Evolutionary conservation across 1,140 invertebrate species (phyloP), one percentile per base, ranked within the genome.

Genomic region (Nasonia longicornis): DNA sequence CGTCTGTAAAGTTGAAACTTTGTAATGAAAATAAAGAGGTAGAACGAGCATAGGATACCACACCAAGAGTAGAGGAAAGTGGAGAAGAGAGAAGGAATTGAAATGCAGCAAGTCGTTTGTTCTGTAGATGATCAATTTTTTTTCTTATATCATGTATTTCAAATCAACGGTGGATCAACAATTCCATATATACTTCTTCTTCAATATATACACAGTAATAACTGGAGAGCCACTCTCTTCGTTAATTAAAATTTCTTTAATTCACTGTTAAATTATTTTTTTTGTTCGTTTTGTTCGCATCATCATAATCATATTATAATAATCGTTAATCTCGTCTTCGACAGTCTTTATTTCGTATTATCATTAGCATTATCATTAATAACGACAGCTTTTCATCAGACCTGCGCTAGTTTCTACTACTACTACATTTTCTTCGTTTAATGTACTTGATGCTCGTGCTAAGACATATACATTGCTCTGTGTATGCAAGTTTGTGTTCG

Each of bases 121-220:
- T 75, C 80, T 87, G 84, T 87, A 89, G 83, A 88, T 85, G 86
- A 86, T 88, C 85, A 75, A 35, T 35, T 35, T 4, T 70, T 79
- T 66, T 79, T 16, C 38, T 81, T 77, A 75, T 75, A 88, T 82
- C 29, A 88, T 90, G 85, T 90, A 90, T 90, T 90, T 90, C 85
- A 87, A 89, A 89, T 73, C 85, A 82, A 82, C 76, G 85, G 85
- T 88, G 83, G 84, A 87, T 89, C 87, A 90, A 89, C 88, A 90
- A 86, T 87, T 86, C 64, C 72, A 88, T 85, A 84, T 87, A 86
- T 88, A 81, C 11, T 42, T 45, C 64, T 66, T 77, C 29, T 66
- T 77, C 29, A 35, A 77, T 82, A 82, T 82, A 0, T 82, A 82
- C 76, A 82, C 16, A 81, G 58, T 76, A 81, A 42, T 66, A 42